Evolutionary conservation across 2,888 invertebrate genomes (phyloP).

Genomic region (Chrysotoxum bicinctum): DNA sequence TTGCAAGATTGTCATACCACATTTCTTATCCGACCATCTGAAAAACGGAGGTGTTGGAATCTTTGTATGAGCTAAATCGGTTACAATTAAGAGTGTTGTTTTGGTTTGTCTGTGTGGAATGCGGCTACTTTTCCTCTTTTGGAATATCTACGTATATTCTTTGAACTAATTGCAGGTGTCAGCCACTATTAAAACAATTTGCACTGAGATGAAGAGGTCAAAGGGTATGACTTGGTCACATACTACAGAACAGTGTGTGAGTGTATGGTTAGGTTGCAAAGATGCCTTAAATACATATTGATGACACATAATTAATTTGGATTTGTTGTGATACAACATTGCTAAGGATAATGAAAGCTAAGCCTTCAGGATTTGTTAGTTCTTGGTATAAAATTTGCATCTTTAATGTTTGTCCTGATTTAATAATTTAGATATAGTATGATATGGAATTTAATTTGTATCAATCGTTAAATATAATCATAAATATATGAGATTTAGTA

Average conservation of each 20-base stretch:
- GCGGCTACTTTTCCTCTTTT: constrained; percentile 11
- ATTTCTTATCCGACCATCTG: neutral
- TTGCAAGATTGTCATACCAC: too few species aligned
- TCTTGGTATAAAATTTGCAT: constrained; percentile 16
- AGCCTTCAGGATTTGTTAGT: constrained; percentile 38
- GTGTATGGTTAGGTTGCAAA: neutral
- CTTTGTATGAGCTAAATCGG: constrained; percentile 58
- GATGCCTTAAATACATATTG: constrained; percentile 44
- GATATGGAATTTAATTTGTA: constrained; percentile 10
- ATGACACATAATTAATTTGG: constrained; percentile 68
- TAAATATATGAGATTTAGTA: neutral
- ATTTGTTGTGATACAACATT: constrained; percentile 59
- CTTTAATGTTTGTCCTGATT: constrained; percentile 8
- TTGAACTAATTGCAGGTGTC: constrained; percentile 70
- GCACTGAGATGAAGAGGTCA: constrained; percentile 1
- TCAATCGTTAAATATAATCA: neutral
- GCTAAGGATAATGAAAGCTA: constrained; percentile 44
- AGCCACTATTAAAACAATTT: constrained; percentile 60
- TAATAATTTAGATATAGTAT: neutral
- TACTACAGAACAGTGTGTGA: neutral
- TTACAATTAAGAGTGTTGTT: constrained; percentile 62
- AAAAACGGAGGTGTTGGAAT: constrained; percentile 52
- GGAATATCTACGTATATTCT: constrained; percentile 54
- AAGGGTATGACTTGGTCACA: neutral
- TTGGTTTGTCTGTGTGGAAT: constrained; percentile 15